Percentiles rank a stretch among this genome's conserved stretches.
These are phyloP conservation scores for Euspilapteryx auroguttella DNA, from an alignment of 2,888 invertebrate species.

Conservation along the genomic window DNA sequence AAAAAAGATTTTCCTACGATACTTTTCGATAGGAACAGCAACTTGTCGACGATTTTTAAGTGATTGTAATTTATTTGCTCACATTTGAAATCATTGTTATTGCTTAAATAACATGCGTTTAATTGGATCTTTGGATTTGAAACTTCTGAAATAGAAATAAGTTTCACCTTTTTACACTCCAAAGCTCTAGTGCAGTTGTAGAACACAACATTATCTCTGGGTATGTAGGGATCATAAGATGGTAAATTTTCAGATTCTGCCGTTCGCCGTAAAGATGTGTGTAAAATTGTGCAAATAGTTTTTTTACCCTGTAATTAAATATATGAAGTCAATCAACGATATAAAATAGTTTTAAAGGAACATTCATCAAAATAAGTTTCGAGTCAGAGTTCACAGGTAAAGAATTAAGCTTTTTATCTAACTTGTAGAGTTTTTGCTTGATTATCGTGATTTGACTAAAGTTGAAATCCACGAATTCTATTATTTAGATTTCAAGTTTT, in stretches of 20 bases:
- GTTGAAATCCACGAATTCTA: too few species aligned
- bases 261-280: slow-evolving; percentile 15
- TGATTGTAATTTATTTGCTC: slow-evolving; percentile 27
- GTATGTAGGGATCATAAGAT: slow-evolving; percentile 38
- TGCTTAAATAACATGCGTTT: slow-evolving; percentile 21
- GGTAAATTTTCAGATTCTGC: slow-evolving; percentile 14
- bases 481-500: too few species aligned
- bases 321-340: too few species aligned
- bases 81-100: slow-evolving; percentile 18
- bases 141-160: slow-evolving; percentile 28
- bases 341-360: too few species aligned
- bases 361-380: too few species aligned
- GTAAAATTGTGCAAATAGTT: slow-evolving; percentile 19
- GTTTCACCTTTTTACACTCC: slow-evolving; percentile 19
- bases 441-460: too few species aligned
- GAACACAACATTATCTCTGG: slow-evolving; percentile 20
- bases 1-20: slow-evolving; percentile 29
- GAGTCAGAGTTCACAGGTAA: too few species aligned
- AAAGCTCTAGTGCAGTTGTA: slow-evolving; percentile 22
- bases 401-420: too few species aligned
- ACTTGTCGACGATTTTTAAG: slow-evolving; percentile 34
- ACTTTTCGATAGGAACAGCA: slow-evolving; percentile 27
- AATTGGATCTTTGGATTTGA: slow-evolving; percentile 17
- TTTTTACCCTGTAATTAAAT: slow-evolving; percentile 25
- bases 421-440: too few species aligned